Evolutionary conservation across 1,140 invertebrate species (phyloP).

Genomic region (Habropoda laboriosa): DNA sequence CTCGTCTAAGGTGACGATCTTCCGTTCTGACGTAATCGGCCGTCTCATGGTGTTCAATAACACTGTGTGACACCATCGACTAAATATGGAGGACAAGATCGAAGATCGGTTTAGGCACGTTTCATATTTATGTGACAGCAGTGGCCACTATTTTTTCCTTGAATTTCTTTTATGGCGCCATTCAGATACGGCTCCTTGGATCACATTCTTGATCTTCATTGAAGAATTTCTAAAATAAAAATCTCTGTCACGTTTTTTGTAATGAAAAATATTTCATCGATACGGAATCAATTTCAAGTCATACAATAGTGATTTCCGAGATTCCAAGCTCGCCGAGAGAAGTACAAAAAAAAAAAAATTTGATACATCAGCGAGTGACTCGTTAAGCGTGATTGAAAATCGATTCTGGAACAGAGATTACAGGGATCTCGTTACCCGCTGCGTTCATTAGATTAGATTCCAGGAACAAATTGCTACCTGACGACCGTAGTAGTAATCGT

Average conservation of each 20-base stretch:
- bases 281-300: too few relatives aligned
- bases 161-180: constrained; percentile 25
- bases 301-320: too few relatives aligned
- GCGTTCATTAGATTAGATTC: constrained; percentile 34
- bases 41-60: constrained; percentile 47
- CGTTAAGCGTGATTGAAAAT: constrained; percentile 22
- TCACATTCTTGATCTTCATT: background rate
- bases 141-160: constrained; percentile 26
- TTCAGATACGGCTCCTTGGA: background rate
- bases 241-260: too few relatives aligned
- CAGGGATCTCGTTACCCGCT: background rate
- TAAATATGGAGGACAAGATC: constrained; percentile 51
- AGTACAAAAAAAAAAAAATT: background rate
- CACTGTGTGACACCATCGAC: constrained; percentile 39
- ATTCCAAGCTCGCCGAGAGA: too few relatives aligned
- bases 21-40: constrained; percentile 50
- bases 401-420: constrained; percentile 3
- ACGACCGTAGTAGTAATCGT: constrained; percentile 19
- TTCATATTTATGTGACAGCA: background rate
- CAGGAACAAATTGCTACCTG: constrained; percentile 37
- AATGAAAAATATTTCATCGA: too few relatives aligned
- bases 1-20: constrained; percentile 18
- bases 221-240: too few relatives aligned
- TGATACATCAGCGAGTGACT: background rate
- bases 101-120: constrained; percentile 17